Percentiles rank a stretch among this genome's conserved stretches.
phyloP scores from a whole-genome alignment of 2,888 invertebrate genomes.

The Harpalus rufipes region DNA sequence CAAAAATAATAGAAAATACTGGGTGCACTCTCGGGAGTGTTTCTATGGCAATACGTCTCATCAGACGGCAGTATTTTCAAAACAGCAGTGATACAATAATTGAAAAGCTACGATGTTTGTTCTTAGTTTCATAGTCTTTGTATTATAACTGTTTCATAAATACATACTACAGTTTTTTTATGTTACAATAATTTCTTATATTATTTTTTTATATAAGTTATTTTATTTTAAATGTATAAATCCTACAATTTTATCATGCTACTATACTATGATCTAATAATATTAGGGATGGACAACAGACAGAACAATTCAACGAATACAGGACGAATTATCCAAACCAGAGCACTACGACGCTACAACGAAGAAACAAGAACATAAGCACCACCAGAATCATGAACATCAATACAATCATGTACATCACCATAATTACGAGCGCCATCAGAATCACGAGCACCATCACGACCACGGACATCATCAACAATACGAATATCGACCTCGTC shows the following conservation, averaged over 20 bases:
- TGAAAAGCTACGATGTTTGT: no score
- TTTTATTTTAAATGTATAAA: no score
- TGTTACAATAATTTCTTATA: neutral
- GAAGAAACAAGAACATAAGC: constrained; percentile 15
- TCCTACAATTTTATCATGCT: neutral
- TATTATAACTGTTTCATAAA: no score
- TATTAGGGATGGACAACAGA: constrained; percentile 62
- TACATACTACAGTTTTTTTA: no score
- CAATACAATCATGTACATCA: constrained; percentile 28
- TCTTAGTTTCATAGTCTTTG: no score
- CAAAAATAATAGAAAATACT: no score
- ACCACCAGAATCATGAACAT: constrained; percentile 7
- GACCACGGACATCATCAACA: constrained; percentile 9
- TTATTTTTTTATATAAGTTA: neutral
- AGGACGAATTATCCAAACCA: constrained; percentile 30
- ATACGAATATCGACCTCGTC: neutral
- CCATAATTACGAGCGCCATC: neutral
- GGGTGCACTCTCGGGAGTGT: no score
- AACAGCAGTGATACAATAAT: no score
- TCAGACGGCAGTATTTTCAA: no score
- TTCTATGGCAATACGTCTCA: no score
- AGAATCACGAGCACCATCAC: constrained; percentile 24
- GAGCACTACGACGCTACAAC: neutral
- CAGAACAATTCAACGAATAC: constrained; percentile 33
- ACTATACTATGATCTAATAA: neutral